Evolutionary conservation across 2,888 invertebrate species (phyloP).

Genomic region (Caenorhabditis doughertyi): DNA sequence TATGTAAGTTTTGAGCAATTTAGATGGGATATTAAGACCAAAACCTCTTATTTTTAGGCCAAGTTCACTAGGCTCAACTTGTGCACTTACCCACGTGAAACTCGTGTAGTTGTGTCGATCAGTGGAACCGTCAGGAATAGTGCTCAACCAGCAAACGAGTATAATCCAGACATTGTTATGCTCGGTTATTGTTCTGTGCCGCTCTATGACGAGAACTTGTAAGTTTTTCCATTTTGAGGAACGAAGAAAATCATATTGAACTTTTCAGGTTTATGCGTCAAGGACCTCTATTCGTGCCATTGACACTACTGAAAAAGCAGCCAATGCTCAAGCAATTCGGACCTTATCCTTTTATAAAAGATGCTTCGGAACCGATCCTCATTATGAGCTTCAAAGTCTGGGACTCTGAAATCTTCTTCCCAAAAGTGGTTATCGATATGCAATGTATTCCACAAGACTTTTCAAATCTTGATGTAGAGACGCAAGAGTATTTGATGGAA

Average conservation of each 20-base stretch:
- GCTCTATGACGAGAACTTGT: slow-evolving; percentile 77
- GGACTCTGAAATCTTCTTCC: slow-evolving; percentile 77
- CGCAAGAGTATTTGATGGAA: slow-evolving; percentile 82
- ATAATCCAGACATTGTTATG: slow-evolving; percentile 40
- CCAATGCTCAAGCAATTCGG: slow-evolving; percentile 78
- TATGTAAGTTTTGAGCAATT: slow-evolving; percentile 73
- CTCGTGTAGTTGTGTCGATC: slow-evolving; percentile 64
- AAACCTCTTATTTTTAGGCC: slow-evolving; percentile 47
- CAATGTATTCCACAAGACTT: slow-evolving; percentile 76
- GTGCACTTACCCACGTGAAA: slow-evolving; percentile 69
- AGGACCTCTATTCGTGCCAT: slow-evolving; percentile 68
- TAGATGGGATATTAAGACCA: not conserved
- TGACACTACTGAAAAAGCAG: slow-evolving; percentile 66
- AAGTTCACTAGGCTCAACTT: slow-evolving; percentile 64
- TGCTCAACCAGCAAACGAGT: slow-evolving; percentile 3
- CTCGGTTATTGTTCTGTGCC: slow-evolving; percentile 78
- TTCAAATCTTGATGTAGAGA: slow-evolving; percentile 81
- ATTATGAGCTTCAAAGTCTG: slow-evolving; percentile 76
- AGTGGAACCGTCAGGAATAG: slow-evolving; percentile 49
- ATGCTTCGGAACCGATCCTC: slow-evolving; percentile 74
- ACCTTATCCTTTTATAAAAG: slow-evolving; percentile 74
- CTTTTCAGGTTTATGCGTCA: slow-evolving; percentile 66
- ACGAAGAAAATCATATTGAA: not conserved
- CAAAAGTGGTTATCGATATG: slow-evolving; percentile 63
- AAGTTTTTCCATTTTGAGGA: slow-evolving; percentile 20